These are phyloP conservation scores for Aphelenchoides bicaudatus DNA, from an alignment of 2,888 invertebrate genomes.

Conservation along the genomic window DNA sequence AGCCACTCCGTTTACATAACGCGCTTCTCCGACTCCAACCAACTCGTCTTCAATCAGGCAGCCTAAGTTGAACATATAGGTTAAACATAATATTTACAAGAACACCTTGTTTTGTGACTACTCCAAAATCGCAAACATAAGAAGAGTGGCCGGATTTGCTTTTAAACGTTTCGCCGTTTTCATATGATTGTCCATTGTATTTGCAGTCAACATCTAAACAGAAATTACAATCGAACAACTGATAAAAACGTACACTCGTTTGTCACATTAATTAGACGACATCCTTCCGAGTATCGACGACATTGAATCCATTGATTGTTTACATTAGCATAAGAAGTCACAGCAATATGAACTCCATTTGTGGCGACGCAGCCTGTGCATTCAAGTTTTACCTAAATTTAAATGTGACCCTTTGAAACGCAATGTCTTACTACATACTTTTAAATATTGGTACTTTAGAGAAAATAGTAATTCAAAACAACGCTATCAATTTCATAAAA, in stretches of 20 bases:
- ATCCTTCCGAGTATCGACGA: conserved; percentile 35
- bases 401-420: too few species aligned
- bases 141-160: conserved; percentile 29
- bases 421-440: too few species aligned
- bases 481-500: too few species aligned
- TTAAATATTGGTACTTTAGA: too few species aligned
- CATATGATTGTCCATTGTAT: conserved; percentile 25
- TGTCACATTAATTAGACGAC: conserved; percentile 41
- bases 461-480: too few species aligned
- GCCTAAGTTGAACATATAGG: conserved; percentile 27
- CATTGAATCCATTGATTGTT: conserved; percentile 40
- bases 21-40: conserved; percentile 38
- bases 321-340: conserved; percentile 34
- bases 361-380: conserved; percentile 33
- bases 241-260: conserved; percentile 33
- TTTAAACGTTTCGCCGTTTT: conserved; percentile 33
- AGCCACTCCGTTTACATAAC: conserved; percentile 29
- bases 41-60: conserved; percentile 33
- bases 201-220: conserved; percentile 37
- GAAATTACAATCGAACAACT: background rate
- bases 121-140: conserved; percentile 36
- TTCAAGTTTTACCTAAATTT: background rate
- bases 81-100: background rate
- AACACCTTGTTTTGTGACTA: conserved; percentile 35
- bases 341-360: conserved; percentile 31